Conservation (phyloP, 2,113 vertebrate genomes). For the Tapirus terrestris region DNA sequence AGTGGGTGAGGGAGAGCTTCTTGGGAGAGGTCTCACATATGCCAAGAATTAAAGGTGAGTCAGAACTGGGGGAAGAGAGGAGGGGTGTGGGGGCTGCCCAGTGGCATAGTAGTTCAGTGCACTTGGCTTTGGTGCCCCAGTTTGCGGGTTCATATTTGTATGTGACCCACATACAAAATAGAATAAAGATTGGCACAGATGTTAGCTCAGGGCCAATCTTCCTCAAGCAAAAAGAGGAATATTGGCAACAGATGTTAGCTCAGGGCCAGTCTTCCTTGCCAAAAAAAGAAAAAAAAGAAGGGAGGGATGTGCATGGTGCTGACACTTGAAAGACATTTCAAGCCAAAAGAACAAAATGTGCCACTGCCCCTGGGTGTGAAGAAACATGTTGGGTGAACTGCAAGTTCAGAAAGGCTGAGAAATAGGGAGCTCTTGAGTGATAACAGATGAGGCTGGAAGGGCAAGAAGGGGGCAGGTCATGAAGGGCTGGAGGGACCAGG, state of each 20-base stretch:
- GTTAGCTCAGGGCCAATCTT: too few species aligned
- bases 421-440: neutral
- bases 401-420: neutral
- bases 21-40: neutral
- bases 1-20: neutral
- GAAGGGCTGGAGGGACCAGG: neutral
- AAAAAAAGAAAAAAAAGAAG: too few species aligned
- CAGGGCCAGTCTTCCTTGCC: too few species aligned
- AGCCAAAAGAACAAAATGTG: neutral
- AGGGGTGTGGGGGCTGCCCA: too few species aligned
- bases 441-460: neutral
- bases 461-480: neutral
- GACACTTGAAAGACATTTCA: neutral
- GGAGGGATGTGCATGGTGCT: accelerated
- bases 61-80: accelerated
- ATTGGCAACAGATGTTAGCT: too few species aligned
- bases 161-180: too few species aligned
- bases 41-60: neutral
- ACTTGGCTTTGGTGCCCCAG: too few species aligned
- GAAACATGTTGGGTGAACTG: neutral
- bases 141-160: too few species aligned
- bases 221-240: too few species aligned
- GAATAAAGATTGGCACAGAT: too few species aligned
- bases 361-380: accelerated
- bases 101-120: too few species aligned